Base-by-base conservation (phyloP, 1,140 invertebrate genomes). In the Trichomalopsis sarcophagae region DNA sequence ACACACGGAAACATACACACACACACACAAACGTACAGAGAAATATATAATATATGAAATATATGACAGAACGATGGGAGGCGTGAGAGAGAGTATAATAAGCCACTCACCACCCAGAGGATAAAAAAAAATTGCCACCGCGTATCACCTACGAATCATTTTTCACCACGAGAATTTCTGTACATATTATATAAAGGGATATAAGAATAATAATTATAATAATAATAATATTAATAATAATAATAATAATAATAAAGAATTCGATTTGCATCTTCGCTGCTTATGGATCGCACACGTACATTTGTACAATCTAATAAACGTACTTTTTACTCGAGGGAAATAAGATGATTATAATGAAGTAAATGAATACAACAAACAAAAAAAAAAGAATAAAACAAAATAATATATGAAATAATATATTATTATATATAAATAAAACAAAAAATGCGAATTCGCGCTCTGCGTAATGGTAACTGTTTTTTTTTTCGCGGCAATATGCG, bases 231-330 rank as follows among this genome's bases (percentile, higher is more conserved):
- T 47, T 79, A 79, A 84, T 83, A 80, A 89, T 50, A 80, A 87
- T 77, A 77, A 85, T 71, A 86, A 81, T 79, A 44, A 44, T 55
- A 68, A 81, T 69, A 86, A 85, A 68, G 40, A 85, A 85, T 87
- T 87, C 86, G 84, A 87, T 87, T 87, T 87, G 86, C 86, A 87
- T 85, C 81, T 85, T 85, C 77, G 86, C 86, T 87, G 81, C 81
- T 82, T 87, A 87, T 81, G 76, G 66, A 87, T 85, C 84, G 81
- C 84, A 87, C 81, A 86, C 86, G 81, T 86, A 86, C 84, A 86
- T 86, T 86, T 86, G 68, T 86, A 86, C 80, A 86, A 86, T 82
- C 81, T 87, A 84, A 77, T 87, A 78, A 85, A 83, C 82, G 84
- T 87, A 83, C 81, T 87, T 86, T 87, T 86, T 87, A 87, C 79